phyloP scores from a whole-genome alignment of 2,113 vertebrate species.

The Macaca fascicularis region DNA sequence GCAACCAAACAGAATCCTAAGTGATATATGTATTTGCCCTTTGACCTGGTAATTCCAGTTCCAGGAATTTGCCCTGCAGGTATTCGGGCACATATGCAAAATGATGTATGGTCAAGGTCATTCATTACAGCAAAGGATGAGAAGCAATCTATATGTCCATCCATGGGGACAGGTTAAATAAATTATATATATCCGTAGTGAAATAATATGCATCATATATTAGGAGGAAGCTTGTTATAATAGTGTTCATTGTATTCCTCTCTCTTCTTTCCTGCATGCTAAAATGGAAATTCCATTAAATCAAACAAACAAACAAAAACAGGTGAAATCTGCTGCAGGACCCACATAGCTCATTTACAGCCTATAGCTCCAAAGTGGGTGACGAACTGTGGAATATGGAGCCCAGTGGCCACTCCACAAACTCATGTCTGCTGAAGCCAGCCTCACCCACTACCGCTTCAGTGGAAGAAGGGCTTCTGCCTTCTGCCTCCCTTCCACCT shows the following conservation, averaged over 20 bases:
- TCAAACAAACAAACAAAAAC: not conserved
- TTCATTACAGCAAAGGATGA: conserved; percentile 33
- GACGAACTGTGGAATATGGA: not conserved
- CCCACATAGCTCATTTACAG: not conserved
- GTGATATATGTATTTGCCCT: conserved; percentile 29
- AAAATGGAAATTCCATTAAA: conserved; percentile 16
- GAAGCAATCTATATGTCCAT: not conserved
- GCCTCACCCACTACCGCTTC: not conserved
- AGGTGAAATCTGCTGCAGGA: not conserved
- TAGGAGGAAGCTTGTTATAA: not conserved
- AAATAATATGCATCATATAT: not conserved
- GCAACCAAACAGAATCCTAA: conserved; percentile 29
- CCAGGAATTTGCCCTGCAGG: conserved; percentile 15
- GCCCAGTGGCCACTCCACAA: not conserved
- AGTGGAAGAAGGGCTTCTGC: not conserved
- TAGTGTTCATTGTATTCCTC: not conserved
- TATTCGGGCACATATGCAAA: not conserved
- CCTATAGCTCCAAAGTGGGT: not conserved
- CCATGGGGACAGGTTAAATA: not conserved
- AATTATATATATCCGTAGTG: not conserved
- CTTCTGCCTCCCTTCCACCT: not conserved
- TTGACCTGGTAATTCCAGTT: conserved; percentile 48
- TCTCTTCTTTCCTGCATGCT: not conserved
- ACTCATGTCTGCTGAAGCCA: not conserved
- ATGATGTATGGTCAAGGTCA: not conserved